These are phyloP conservation scores for Cheilosia vernalis DNA, from an alignment of 2,888 invertebrate genomes.

Conservation along the genomic window DNA sequence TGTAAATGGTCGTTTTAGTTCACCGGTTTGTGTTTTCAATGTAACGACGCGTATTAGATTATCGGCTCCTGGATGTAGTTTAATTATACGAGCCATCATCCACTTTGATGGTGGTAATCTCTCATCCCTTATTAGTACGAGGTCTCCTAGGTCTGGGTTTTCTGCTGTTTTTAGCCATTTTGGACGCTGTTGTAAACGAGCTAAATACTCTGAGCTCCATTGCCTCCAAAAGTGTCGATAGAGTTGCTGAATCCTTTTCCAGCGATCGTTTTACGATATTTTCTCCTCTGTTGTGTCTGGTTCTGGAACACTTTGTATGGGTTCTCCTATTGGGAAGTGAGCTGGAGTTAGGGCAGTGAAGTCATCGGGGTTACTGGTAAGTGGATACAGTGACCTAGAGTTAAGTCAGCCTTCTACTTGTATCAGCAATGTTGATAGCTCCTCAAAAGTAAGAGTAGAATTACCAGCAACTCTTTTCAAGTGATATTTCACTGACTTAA, in stretches of 20 bases:
- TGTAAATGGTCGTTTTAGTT: too few relatives aligned
- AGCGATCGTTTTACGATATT: not conserved
- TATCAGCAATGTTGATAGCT: constrained; percentile 16
- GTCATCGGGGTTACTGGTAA: constrained; percentile 9
- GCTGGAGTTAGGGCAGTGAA: constrained; percentile 12
- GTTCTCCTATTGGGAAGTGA: constrained; percentile 21
- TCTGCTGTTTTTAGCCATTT: constrained; percentile 29
- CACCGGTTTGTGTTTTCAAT: too few relatives aligned
- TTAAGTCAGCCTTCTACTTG: constrained; percentile 18
- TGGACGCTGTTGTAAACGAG: constrained; percentile 23
- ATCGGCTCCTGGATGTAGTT: not conserved
- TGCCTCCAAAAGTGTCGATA: constrained; percentile 16
- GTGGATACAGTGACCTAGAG: constrained; percentile 15
- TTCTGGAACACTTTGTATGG: constrained; percentile 2
- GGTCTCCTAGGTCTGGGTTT: constrained; percentile 1
- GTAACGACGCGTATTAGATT: not conserved
- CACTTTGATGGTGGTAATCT: constrained; percentile 13
- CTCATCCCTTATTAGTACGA: constrained; percentile 13
- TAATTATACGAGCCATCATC: not conserved
- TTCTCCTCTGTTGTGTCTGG: not conserved
- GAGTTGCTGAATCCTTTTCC: constrained; percentile 12
- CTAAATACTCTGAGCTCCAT: constrained; percentile 12
- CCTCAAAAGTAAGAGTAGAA: constrained; percentile 7
- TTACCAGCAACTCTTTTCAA: constrained; percentile 8
- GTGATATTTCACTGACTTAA: constrained; percentile 6